Percentiles rank a stretch among this genome's conserved stretches.
These are phyloP conservation scores for Hormiphora californensis DNA, from an alignment of 37 sponge, comb jelly and placozoan species.

Conservation along the genomic window DNA sequence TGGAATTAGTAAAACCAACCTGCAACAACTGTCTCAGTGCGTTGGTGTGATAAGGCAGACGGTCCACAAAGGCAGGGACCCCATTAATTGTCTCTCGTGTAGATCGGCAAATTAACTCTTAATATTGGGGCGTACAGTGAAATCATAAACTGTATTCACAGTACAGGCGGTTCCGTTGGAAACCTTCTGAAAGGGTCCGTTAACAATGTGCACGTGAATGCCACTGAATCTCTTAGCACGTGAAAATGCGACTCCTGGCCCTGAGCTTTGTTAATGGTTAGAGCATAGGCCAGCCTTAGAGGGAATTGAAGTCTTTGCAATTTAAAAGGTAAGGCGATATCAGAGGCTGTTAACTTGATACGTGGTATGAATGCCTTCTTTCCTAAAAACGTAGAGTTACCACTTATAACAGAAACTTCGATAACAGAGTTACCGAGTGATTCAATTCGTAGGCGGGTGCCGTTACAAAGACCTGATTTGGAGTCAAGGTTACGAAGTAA, in stretches of 20 bases:
- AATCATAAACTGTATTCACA: no score
- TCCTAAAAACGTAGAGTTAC: background rate
- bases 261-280: conserved; percentile 54
- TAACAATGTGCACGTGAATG: background rate
- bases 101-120: no score
- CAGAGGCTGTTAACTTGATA: conserved; percentile 12
- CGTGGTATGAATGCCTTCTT: conserved; percentile 49
- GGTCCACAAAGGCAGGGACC: no score
- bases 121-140: no score
- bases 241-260: conserved; percentile 31
- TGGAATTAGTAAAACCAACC: no score
- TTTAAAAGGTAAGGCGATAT: background rate
- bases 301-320: conserved; percentile 34
- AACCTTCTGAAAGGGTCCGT: no score
- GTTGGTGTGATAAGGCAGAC: no score
- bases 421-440: background rate
- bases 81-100: no score
- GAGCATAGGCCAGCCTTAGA: conserved; percentile 5
- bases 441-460: conserved; percentile 9
- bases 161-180: no score
- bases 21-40: no score
- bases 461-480: conserved; percentile 49
- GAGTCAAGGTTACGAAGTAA: conserved; percentile 21
- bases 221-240: background rate
- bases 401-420: conserved; percentile 33